Evolutionary conservation across 2,888 invertebrate genomes (phyloP).

Genomic region (Chrysomela aeneicollis): DNA sequence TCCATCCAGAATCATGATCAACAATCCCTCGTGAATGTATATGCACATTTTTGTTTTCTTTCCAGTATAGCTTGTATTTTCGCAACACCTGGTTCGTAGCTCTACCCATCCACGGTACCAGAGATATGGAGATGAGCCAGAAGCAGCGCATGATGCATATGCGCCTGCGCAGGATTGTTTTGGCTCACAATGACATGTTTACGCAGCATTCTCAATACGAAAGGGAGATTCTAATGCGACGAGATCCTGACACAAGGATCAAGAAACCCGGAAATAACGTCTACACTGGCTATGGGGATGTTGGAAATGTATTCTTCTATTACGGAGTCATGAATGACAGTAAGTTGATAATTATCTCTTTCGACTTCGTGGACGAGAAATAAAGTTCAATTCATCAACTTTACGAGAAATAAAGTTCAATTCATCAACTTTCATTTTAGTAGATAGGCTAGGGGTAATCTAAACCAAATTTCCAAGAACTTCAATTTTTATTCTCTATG

Average conservation of each 20-base stretch:
- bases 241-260: constrained; percentile 37
- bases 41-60: constrained; percentile 16
- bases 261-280: constrained; percentile 53
- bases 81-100: constrained; percentile 55
- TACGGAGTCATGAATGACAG: constrained; percentile 58
- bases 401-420: neutral
- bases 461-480: too few relatives aligned
- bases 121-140: constrained; percentile 50
- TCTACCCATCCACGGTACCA: constrained; percentile 47
- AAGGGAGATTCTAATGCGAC: constrained; percentile 48
- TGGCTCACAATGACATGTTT: constrained; percentile 56
- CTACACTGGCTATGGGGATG: constrained; percentile 56
- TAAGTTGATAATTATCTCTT: constrained; percentile 32
- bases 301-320: constrained; percentile 53
- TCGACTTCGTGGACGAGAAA: too few relatives aligned
- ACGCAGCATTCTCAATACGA: constrained; percentile 54
- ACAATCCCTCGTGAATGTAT: too few relatives aligned
- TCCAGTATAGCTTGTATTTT: constrained; percentile 51
- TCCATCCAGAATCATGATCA: too few relatives aligned
- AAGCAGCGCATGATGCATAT: constrained; percentile 56
- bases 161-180: constrained; percentile 53
- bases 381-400: too few relatives aligned
- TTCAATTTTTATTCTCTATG: too few relatives aligned
- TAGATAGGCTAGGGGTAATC: too few relatives aligned
- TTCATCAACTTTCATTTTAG: too few relatives aligned